Base-by-base conservation (phyloP, 1,140 invertebrate species). In the Drusus annulatus region DNA sequence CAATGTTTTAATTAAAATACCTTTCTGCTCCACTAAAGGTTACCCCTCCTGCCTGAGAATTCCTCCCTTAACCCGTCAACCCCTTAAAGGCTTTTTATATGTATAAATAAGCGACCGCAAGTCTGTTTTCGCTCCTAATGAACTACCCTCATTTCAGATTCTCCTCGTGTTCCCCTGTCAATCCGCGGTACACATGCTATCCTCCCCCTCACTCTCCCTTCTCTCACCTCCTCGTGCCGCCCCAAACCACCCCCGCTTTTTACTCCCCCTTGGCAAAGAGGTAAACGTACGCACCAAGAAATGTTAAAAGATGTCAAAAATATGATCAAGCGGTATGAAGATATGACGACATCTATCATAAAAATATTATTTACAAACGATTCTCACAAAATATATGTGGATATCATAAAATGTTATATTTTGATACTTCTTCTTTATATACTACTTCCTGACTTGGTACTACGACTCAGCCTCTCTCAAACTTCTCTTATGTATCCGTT, bases 131-230 rank as follows among this genome's bases (percentile, higher is more conserved):
- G 23, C 51, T 69, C 45, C 81, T 82, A 82, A 82, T 82, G 81
- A 82, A 79, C 71, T 76, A 50, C 76, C 73, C 77, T 76, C 77
- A 79, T 82, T 82, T 82, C 31, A 36, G 28, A 79, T 81, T 81
- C 80, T 78, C 68, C n/a, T 19, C 63, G 54, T 68, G 77, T 54
- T 23, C 7, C 21, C 21, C 45, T 76, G 56, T 65, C 75, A 76
- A 62, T 63, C 56, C 75, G 58, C 45, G 52, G 54, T 75, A 75
- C 71, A 75, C 36, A 75, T 71, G 68, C 68, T 71, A 51, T 50
- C 68, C 63, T 36, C 36, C 13, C 8, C 36, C 36, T 13, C 1
- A 8, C 36, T 1, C 36, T 13, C 1, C 36, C 36, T 1, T 36
- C 25, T 28, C 5, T 5, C 25, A 5, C 25, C 36, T 2, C 10